Evolutionary conservation across 1,140 invertebrate genomes (phyloP), one percentile per base, ranked within the genome.

Genomic region (Vollenhovia emeryi): DNA sequence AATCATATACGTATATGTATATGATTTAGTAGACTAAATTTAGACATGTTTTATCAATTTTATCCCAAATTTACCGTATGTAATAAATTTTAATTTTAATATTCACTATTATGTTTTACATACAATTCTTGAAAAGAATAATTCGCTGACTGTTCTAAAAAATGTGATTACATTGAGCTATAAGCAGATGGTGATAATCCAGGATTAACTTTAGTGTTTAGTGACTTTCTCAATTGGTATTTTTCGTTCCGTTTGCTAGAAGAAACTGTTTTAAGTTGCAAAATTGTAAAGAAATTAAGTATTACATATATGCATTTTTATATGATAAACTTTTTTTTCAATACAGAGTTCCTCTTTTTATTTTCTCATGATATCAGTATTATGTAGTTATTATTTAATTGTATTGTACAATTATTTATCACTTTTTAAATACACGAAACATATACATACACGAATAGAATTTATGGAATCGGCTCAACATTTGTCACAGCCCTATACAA

Each of bases 41-140:
- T n/a, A n/a, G n/a, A n/a, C n/a, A n/a, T n/a, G n/a, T n/a, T 66
- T 66, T 40, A 66, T 36, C 7, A 66, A 66, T 66, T 40, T 66
- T 66, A 13, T 66, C 9, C 43, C 7, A 2, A 62, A 48, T 50
- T 30, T 48, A n/a, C n/a, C n/a, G n/a, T n/a, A n/a, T n/a, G n/a
- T 60, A 33, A 57, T 57, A 27, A 60, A 60, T 18, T 69, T n/a
- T 66, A 48, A 30, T 30, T 30, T 71, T 71, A 71, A 71, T 33
- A 0, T 71, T 71, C 1, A 69, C 8, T 45, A 48, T n/a, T 57
- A 13, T 21, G 2, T 33, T 15, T 40, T 66, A 24, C 21, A 21
- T 21, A 48, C 5, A 62, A 33, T 62, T 62, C 8, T 48, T 27
- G 18, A 69, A 11, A 48, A 66, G 1, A 48, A 64, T n/a, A n/a